Evolutionary conservation across 1,140 invertebrate species (phyloP), one percentile per base, ranked within the genome.

Genomic region (Drosophila pandora): DNA sequence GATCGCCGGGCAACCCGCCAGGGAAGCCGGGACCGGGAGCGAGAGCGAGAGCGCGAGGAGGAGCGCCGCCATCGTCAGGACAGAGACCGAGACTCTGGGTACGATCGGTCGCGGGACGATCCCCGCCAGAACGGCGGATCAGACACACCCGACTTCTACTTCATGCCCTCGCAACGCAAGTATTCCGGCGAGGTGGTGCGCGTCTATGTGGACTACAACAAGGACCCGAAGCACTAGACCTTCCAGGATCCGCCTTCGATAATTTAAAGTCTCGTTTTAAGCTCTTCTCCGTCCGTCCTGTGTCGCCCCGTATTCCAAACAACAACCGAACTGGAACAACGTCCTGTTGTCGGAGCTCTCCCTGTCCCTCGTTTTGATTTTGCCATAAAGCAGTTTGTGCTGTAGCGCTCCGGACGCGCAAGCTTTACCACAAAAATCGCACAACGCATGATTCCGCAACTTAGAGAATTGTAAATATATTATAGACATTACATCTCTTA

Each of bases 91-190:
- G 75, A 81, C 17, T 47, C 82, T 25, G 73, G 83, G 70, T 91
- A 76, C 58, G 84, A 60, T 57, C 63, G 77, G 58, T 78, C 84
- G 59, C 78, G 90, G 0, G 90, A 91, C 13, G 90, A 91, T 85
- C 90, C 90, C 4, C 90, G 90, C 10, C 52, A 85, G 34, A 91
- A 85, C 70, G 81, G 89, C 65, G 83, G 84, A 71, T 93, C 79
- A 48, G 93, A 83, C 94, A 95, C 90, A 68, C 96, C 97, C 0
- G 97, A 98, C 92, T 98, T 98, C 92, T 98, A 98, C 92, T 98
- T 98, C 90, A 98, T 98, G 97, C 97, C 97, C 12, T 97, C 96
- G 30, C 97, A 98, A 84, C 92, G 97, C 52, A 97, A 98, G 91
- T 97, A 98, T 92, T 97, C 97, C 72, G 97, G 97, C 61, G 97